A percentile compares a stretch with the other conserved stretches of the same genome.
phyloP scores from a whole-genome alignment of 1,140 invertebrate species.

The Lepidostoma basale region DNA sequence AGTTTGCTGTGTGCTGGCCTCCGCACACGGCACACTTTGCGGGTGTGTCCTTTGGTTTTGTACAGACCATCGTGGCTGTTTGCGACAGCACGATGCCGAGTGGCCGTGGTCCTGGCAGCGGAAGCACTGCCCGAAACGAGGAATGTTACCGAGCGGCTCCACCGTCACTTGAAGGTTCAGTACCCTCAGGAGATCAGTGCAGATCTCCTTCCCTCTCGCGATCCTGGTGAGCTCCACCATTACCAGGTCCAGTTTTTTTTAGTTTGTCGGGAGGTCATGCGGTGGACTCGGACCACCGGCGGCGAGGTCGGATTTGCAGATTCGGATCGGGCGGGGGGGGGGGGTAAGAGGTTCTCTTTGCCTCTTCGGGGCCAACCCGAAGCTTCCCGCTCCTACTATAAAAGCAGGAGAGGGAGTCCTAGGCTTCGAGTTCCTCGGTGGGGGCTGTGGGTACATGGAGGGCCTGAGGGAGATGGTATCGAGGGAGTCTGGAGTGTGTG shows the following conservation, averaged over 20 bases:
- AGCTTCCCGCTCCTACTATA: no score
- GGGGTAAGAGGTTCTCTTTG: no score
- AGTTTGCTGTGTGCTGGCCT: not conserved
- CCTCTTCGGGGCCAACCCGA: no score
- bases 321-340: no score
- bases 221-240: not conserved
- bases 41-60: not conserved
- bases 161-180: not conserved
- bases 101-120: slow-evolving; percentile 5
- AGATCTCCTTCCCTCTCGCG: not conserved
- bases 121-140: not conserved
- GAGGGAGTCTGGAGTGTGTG: no score
- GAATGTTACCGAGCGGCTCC: not conserved
- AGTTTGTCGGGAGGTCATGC: no score
- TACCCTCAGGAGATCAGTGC: not conserved
- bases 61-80: not conserved
- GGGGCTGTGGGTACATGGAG: no score
- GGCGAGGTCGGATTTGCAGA: no score
- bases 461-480: no score
- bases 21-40: not conserved
- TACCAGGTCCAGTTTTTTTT: not conserved
- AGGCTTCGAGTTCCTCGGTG: no score
- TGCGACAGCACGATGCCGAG: not conserved
- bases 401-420: no score
- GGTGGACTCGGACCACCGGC: not conserved